Evolutionary conservation across 2,888 invertebrate species (phyloP), one percentile per base, ranked within the genome.

Genomic region (Cerastis rubricosa): DNA sequence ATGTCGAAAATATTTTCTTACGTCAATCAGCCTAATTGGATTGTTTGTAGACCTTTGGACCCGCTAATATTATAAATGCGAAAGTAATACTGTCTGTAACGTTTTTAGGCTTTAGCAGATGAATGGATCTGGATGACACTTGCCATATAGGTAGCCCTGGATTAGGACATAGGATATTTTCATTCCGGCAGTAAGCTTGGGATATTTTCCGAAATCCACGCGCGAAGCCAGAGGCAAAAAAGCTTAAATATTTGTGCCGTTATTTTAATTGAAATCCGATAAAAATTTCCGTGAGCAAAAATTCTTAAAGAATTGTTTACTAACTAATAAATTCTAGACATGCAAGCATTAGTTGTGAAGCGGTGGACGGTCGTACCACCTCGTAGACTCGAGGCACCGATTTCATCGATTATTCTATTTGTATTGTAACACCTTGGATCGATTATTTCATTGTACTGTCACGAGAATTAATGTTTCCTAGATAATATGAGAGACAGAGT

Each of bases 31-130:
- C 43, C 40, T 80, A 83, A 85, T 78, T 78, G 63, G 57, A 71
- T 68, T 83, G 73, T 80, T 84, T 83, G 43, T 71, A 63, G 69
- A 71, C 14, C 71, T 78, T 81, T 82, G 79, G 79, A 82, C 72
- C 11, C 35, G 54, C 3, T 63, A 17, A 64, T 25, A 64, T 64
- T 64, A n/a, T 64, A 25, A 64, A 64, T 64, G 64, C 3, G n/a
- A 64, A 64, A 43, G 43, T 64, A 43, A 43, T 14, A n/a, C 43
- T 64, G 43, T 14, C 22, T n/a, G 14, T 45, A 19, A 63, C 17
- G 8, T 64, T 17, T 64, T 43, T n/a, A 43, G 8, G 40, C 2
- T 12, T 35, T 63, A 40, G 63, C 12, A 17, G 43, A n/a, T 43
- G 8, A 43, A 43, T 6, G 43, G 64, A 43, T 64, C 35, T 19